A percentile compares a stretch with the other conserved stretches of the same genome.
Conservation (phyloP, 2,888 invertebrate genomes). For the Amphipyra tragopoginis region DNA sequence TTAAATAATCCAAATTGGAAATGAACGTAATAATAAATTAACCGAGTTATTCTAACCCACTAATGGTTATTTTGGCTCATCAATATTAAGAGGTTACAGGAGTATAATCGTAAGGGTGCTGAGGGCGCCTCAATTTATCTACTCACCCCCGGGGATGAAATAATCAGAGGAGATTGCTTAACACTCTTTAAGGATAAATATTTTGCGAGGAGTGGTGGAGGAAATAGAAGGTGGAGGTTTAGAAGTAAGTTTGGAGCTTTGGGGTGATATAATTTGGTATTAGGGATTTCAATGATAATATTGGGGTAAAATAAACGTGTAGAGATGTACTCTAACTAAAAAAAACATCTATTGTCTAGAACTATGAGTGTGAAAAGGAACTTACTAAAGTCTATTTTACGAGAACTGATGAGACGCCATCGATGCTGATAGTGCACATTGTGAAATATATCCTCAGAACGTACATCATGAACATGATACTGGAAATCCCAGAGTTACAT, state of each 20-base stretch:
- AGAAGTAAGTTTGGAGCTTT: conserved; percentile 4
- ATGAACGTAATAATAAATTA: conserved; percentile 54
- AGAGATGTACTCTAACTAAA: too few species aligned
- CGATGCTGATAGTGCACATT: too few species aligned
- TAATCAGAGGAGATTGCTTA: conserved; percentile 71
- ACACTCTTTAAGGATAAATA: conserved; percentile 65
- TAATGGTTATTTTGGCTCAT: conserved; percentile 66
- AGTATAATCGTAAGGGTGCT: conserved; percentile 63
- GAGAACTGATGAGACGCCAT: too few species aligned
- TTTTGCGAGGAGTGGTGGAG: conserved; percentile 31
- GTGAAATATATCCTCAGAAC: too few species aligned
- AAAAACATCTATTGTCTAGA: too few species aligned
- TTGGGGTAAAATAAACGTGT: too few species aligned
- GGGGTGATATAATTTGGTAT: not conserved
- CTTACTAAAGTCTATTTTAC: too few species aligned
- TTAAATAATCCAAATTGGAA: conserved; percentile 46
- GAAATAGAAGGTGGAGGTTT: conserved; percentile 19
- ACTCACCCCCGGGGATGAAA: conserved; percentile 65
- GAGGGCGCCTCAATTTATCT: conserved; percentile 64
- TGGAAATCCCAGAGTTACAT: too few species aligned
- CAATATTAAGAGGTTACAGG: conserved; percentile 66
- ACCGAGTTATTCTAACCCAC: conserved; percentile 52
- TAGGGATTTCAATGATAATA: not conserved
- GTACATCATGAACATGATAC: too few species aligned
- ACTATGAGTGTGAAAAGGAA: too few species aligned